Evolutionary conservation across 92 coral and sea anemone genomes (phyloP), one percentile per base, ranked within the genome.

Genomic region (Epizoanthus illoricatus): DNA sequence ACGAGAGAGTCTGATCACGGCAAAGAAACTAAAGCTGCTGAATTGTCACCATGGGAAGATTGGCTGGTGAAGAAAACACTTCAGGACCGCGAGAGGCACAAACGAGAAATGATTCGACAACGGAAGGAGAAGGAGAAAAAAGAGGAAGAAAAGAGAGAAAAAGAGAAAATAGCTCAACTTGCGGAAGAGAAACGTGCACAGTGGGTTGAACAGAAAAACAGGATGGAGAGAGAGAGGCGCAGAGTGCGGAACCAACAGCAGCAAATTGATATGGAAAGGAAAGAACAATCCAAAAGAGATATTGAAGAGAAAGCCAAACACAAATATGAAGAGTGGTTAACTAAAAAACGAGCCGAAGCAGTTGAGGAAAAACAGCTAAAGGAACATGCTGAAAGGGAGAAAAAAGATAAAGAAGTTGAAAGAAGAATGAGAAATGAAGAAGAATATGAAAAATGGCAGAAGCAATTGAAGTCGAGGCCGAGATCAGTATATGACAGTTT

Each of bases 11-110:
- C 71, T 36, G 28, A 61, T 61, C 42, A 24, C 52, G 82, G 49
- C 10, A 40, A 62, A 62, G 91, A 86, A 17, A 33, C 15, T 42
- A 75, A 83, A 61, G 85, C 39, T 5, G 66, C 55, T 0, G 78
- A 82, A 62, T 87, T 88, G 28, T 85, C 90, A 33, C 97, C 99
- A 9, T 97, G 99, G 99, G 99, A 97, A 76, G 85, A 88, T 41
- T 97, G 99, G 99, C 84, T 97, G 21, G 66, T 97, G 3, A 83
- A 62, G 73, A 97, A 97, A 82, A 90, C 93, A 43, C 71, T 90
- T 39, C 79, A 97, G 86, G 91, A 94, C 58, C 87, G 97, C 11
- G 92, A 91, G 80, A 88, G 85, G 55, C 43, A 18, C 74, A 89
- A 80, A 56, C 80, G 72, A 47, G 86, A 75, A 28, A 87, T 80